Base-by-base conservation (phyloP, 2,113 vertebrate genomes). In the Toxostoma redivivum region DNA sequence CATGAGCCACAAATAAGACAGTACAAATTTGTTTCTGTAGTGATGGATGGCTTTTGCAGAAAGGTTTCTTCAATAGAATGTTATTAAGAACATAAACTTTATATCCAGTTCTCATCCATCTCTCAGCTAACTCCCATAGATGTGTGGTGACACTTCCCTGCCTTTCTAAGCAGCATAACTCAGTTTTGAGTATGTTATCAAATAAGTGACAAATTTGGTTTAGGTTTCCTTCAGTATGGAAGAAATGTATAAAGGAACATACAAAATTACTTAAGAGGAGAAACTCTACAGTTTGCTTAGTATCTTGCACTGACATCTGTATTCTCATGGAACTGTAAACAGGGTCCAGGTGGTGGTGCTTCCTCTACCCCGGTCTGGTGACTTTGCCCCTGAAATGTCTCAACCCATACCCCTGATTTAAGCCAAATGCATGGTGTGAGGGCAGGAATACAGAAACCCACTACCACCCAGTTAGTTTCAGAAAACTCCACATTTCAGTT, bases 131-230 rank as follows among this genome's bases (percentile, higher is more conserved):
- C 13, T 23, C 16, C 18, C 4, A 1, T 1, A 38, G 17, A 56
- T 0, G 2, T 3, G 5, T 3, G 5, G 23, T 15, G 5, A 37
- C 5, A 31, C 3, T 6, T 25, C 31, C 12, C 48, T 3, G 1
- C 44, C n/a, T 66, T 60, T 38, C 74, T 31, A 53, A 56, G 37
- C 51, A 88, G 25, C 35, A n/a, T 7, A 20, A 12, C 8, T 17
- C 6, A 9, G 9, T 30, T 30, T 15, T 13, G 7, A 22, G 4
- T 31, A 35, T 15, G 12, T 35, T 53, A 60, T 1, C 53, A 0
- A 76, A 0, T 22, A 40, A 33, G 8, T 21, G 18, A 57, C 24
- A 67, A 47, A 24, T 5, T 3, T 27, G 9, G 16, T 31, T 67
- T 56, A 23, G 5, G 38, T 22, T 50, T 76, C 19, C n/a, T 78